Conservation (phyloP, 2,888 invertebrate genomes). For the Scaptomyza tumidula region DNA sequence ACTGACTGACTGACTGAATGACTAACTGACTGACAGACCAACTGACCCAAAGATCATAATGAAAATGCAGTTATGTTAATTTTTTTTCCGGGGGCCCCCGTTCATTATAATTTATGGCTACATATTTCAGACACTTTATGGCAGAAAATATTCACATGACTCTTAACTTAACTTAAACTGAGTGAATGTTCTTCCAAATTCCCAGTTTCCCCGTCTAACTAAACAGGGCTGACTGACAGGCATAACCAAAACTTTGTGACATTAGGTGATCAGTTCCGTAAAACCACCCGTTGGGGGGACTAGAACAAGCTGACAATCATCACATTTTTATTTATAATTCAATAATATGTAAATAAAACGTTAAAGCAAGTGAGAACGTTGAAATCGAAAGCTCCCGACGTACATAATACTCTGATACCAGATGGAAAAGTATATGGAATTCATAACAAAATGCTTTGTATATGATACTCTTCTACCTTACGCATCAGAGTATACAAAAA, state of each 20-base stretch:
- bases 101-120: conserved; percentile 62
- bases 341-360: no score
- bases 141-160: conserved; percentile 59
- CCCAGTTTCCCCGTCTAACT: conserved; percentile 14
- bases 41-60: conserved; percentile 50
- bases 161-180: conserved; percentile 20
- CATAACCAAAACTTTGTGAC: conserved; percentile 54
- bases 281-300: conserved; percentile 39
- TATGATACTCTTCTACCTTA: neutral
- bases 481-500: neutral
- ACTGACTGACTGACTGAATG: conserved; percentile 5
- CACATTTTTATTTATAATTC: neutral
- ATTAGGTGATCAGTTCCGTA: conserved; percentile 45
- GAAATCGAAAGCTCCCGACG: neutral
- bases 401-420: neutral
- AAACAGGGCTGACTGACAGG: conserved; percentile 44
- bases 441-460: no score
- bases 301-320: conserved; percentile 4
- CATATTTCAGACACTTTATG: conserved; percentile 71
- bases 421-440: neutral
- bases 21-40: conserved; percentile 11
- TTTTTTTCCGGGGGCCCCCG: conserved; percentile 41
- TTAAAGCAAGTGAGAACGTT: neutral
- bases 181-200: conserved; percentile 20
- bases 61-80: conserved; percentile 73